Base-by-base conservation (phyloP, 2,888 invertebrate species). In the Agrotis segetum region DNA sequence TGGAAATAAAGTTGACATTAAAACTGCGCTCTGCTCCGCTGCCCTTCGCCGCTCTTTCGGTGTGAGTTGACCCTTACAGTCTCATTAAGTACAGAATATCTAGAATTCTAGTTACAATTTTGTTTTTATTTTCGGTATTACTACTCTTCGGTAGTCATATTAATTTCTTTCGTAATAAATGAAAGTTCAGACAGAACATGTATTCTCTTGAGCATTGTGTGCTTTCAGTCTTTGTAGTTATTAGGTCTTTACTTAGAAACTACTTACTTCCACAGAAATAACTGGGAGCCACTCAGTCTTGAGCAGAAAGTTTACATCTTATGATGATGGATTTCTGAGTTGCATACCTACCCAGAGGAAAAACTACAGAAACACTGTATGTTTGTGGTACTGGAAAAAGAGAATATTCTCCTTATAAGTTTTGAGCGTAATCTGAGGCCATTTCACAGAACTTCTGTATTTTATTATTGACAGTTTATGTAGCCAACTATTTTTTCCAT, bases 271-370 rank as follows among this genome's bases (percentile, higher is more conserved):
- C 24, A 66, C 65, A 49, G 61, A 19, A 34, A 49, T 46, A 49
- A 52, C 74, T 66, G 53, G 29, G 49, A 62, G 40, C 58, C 46
- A 61, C 61, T 74, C 59, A 53, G 61, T 52, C 61, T 77, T 44
- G 21, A 73, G 14, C 50, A 66, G 65, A 65, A 76, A 76, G 55
- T 73, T 79, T 74, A 56, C 56, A 65, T 40, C 47, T 76, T 73
- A 78, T 53, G 61, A 62, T 76, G 76, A 76, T 76, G 79, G 74
- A 73, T 74, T 56, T 50, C 49, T 60, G 63, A 60, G 53, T 49
- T 59, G 49, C 58, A 63, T 50, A 76, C 44, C 16, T 58, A 70
- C 61, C 44, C 50, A 44, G 49, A 46, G 61, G 60, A 77, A 77
- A 40, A 40, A 66, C 17, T 61, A 44, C n/a, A 49, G 55, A 53